Conservation (phyloP, 2,888 invertebrate species). For the Andrena flavipes region DNA sequence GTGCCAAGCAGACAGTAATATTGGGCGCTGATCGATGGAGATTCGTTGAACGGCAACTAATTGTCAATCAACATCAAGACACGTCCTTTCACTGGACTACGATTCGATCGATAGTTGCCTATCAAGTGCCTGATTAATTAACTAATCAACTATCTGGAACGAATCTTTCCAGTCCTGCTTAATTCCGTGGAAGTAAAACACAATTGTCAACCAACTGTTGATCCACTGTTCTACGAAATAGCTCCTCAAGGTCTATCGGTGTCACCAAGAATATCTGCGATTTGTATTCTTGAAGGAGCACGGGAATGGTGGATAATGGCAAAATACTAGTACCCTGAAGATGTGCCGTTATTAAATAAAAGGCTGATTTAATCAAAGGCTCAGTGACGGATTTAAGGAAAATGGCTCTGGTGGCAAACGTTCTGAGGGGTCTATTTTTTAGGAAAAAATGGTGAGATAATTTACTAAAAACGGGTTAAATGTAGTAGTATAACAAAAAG, state of each 20-base stretch:
- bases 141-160: constrained; percentile 26
- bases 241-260: not conserved
- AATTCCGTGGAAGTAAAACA: not conserved
- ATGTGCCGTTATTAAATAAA: too few species aligned
- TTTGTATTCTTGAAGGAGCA: not conserved
- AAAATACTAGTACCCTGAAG: too few species aligned
- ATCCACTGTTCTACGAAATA: not conserved
- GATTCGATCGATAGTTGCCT: constrained; percentile 48
- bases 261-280: not conserved
- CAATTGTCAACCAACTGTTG: not conserved
- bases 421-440: too few species aligned
- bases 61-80: constrained; percentile 52
- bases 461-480: too few species aligned
- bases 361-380: too few species aligned
- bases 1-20: constrained; percentile 1
- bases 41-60: constrained; percentile 46
- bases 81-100: constrained; percentile 18
- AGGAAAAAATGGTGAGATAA: too few species aligned
- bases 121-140: constrained; percentile 49
- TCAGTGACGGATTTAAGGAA: too few species aligned
- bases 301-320: too few species aligned
- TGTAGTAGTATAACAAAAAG: too few species aligned
- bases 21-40: constrained; percentile 21
- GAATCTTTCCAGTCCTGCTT: not conserved
- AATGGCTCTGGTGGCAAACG: too few species aligned